Evolutionary conservation across 2,797 vertebrate genomes (phyloP).

Genomic region (Gymnoscopelus microlampas): DNA sequence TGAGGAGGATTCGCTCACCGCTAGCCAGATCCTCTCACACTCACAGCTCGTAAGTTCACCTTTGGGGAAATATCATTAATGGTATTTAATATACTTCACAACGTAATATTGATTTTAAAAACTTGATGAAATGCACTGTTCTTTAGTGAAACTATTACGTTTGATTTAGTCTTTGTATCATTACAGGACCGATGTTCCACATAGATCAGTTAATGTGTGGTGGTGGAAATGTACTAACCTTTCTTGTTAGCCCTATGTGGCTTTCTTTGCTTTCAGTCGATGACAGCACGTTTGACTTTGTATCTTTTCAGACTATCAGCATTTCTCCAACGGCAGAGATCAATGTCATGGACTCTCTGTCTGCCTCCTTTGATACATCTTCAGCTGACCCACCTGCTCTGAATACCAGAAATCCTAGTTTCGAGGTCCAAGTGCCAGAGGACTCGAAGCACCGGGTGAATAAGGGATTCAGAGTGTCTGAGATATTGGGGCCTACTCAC

Average conservation of each 20-base stretch:
- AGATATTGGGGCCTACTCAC: slow-evolving; percentile 75
- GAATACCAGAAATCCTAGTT: slow-evolving; percentile 84
- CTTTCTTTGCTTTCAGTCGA: not conserved
- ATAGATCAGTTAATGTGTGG: slow-evolving; percentile 11
- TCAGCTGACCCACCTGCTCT: slow-evolving; percentile 84
- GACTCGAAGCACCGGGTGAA: slow-evolving; percentile 86
- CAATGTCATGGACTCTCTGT: slow-evolving; percentile 84
- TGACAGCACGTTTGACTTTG: slow-evolving; percentile 15
- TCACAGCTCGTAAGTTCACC: slow-evolving; percentile 80
- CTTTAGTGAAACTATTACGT: not conserved
- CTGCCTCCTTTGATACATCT: slow-evolving; percentile 82
- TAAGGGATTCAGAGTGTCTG: slow-evolving; percentile 87
- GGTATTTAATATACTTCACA: too few relatives aligned
- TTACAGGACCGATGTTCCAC: not conserved
- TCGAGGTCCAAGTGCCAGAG: slow-evolving; percentile 87
- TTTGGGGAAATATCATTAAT: not conserved
- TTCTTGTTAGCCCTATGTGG: not conserved
- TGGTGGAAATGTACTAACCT: slow-evolving; percentile 8
- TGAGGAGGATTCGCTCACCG: slow-evolving; percentile 90
- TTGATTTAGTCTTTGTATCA: slow-evolving; percentile 7
- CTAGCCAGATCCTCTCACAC: slow-evolving; percentile 91
- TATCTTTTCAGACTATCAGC: slow-evolving; percentile 85
- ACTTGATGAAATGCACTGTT: too few relatives aligned
- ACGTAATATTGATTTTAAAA: too few relatives aligned
- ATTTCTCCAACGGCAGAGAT: slow-evolving; percentile 90